Evolutionary conservation across 1,140 invertebrate genomes (phyloP), one percentile per base, ranked within the genome.

Genomic region (Apis cerana): DNA sequence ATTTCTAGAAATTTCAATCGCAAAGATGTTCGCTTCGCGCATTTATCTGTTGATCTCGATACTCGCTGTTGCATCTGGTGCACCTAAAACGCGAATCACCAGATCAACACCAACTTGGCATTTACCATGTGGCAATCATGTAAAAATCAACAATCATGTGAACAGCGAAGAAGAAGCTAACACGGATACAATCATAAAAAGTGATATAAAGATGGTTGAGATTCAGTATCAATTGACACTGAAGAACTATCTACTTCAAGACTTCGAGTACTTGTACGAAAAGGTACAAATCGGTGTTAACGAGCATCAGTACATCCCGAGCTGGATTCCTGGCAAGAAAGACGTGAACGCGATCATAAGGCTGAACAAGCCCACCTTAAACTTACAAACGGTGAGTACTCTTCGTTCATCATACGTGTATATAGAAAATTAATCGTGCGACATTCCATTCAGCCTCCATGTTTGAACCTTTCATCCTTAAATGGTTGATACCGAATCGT

Each of bases 231-330:
- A 90, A 10, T 75, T 92, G n/a, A 86, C 92, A 2, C 85, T 94
- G 83, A 83, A 88, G 33, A 88, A 94, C 64, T 94, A 92, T 78
- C 84, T 92, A 13, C 88, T 86, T 48, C 86, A 85, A 1, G 90
- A 93, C 67, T 94, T 92, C 83, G 91, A 93, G 10, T 92, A 87
- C 59, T 70, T 93, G 0, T 94, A 94, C 75, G 91, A 94, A 21
- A 89, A 83, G 21, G 92, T 93, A 8, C 90, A 90, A 27, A 91
- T 92, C 33, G 92, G 92, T 1, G 88, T 94, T 0, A 83, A 92
- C 23, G 89, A 94, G 33, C 89, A 94, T 75, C 94, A 95, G 68
- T 94, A 94, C 74, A 92, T 94, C 68, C 93, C 93, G 0, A 94
- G 93, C 65, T 94, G 94, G 94, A 54, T 95, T 10, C 94, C 94